Conservation (phyloP, 2,888 invertebrate genomes). For the Nymphalis polychloros region DNA sequence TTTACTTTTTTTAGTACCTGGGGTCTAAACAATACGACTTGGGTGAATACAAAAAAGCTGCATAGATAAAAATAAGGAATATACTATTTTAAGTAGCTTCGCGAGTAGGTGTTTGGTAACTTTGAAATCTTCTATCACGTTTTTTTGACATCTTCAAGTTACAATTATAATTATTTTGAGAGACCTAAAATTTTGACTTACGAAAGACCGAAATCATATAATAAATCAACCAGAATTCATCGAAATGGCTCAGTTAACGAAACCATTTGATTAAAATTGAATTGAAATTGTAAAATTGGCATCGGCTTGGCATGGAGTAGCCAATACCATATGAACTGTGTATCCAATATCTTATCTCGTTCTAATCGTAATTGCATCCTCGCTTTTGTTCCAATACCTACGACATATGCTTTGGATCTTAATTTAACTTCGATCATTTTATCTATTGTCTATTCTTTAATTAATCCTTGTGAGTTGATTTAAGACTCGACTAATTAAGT, state of each 20-base stretch:
- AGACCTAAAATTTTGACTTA: not conserved
- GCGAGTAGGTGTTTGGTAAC: not conserved
- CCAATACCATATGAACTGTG: conserved; percentile 27
- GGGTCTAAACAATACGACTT: not conserved
- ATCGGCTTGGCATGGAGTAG: conserved; percentile 16
- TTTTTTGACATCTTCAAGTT: not conserved
- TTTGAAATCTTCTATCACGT: not conserved
- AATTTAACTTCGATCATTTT: conserved; percentile 12
- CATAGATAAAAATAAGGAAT: not conserved
- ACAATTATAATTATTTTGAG: not conserved
- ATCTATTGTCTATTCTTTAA: not conserved
- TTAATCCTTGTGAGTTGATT: not conserved
- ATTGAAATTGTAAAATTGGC: conserved; percentile 28
- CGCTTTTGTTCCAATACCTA: conserved; percentile 18
- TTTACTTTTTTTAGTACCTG: not conserved
- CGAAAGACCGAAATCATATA: too few relatives aligned
- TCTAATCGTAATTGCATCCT: conserved; percentile 36
- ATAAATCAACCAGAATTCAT: not conserved
- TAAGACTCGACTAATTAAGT: too few relatives aligned
- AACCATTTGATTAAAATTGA: conserved; percentile 6
- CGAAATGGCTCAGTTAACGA: not conserved
- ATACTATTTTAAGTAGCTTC: not conserved
- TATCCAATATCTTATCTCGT: conserved; percentile 36
- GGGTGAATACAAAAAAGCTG: conserved; percentile 1
- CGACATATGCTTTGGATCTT: conserved; percentile 25